Conservation (phyloP, 2,797 vertebrate species). For the Platyrinchus mystaceus region DNA sequence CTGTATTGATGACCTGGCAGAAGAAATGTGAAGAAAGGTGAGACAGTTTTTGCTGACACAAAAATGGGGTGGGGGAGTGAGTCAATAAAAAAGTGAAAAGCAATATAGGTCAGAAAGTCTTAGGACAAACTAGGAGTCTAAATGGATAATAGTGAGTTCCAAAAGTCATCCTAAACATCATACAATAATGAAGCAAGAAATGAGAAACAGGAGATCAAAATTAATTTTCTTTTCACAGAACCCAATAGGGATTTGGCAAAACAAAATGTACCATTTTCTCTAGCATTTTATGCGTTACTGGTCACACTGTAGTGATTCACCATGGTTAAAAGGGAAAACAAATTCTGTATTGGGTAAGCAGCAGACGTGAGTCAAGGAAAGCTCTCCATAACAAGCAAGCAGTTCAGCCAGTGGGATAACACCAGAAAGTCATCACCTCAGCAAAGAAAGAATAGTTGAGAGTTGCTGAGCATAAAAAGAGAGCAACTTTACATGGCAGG, state of each 20-base stretch:
- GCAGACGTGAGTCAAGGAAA: neutral
- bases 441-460: conserved; percentile 26
- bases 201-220: neutral
- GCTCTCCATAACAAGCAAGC: neutral
- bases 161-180: neutral
- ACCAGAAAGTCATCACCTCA: neutral
- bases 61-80: conserved; percentile 11
- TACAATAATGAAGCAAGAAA: neutral
- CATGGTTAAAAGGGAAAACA: neutral
- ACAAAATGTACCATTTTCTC: neutral
- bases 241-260: neutral
- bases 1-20: conserved; percentile 58
- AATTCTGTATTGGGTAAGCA: neutral
- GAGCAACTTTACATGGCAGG: conserved; percentile 28
- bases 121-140: conserved; percentile 18
- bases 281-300: neutral
- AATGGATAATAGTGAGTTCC: conserved; percentile 22
- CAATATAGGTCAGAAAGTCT: conserved; percentile 25
- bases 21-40: conserved; percentile 67
- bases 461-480: conserved; percentile 7
- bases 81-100: conserved; percentile 64
- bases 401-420: neutral
- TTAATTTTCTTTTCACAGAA: neutral
- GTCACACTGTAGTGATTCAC: neutral
- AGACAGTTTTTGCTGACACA: conserved; percentile 66